phyloP scores from a whole-genome alignment of 1,140 invertebrate genomes.

The Melipona quadrifasciata region DNA sequence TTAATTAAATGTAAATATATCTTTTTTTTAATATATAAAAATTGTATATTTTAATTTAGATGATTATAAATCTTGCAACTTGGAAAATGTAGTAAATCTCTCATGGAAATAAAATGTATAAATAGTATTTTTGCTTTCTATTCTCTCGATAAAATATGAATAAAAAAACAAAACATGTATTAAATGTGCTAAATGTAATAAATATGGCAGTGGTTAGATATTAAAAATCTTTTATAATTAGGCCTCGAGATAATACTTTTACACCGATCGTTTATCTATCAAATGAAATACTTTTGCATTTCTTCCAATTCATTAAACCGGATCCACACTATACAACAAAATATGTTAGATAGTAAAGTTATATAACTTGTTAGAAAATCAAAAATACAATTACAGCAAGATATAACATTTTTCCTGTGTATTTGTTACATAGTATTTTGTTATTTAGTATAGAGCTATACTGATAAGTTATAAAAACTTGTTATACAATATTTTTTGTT shows the following conservation, averaged over 20 bases:
- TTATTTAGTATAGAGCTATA: too few species aligned
- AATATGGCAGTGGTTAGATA: conserved; percentile 57
- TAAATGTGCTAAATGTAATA: conserved; percentile 17
- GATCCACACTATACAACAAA: too few species aligned
- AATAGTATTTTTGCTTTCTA: conserved; percentile 6
- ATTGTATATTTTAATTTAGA: conserved; percentile 19
- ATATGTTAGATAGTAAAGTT: too few species aligned
- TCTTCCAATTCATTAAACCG: not conserved
- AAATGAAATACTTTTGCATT: conserved; percentile 18
- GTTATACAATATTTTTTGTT: too few species aligned
- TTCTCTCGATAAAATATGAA: conserved; percentile 22
- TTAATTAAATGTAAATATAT: conserved; percentile 45
- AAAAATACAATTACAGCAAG: too few species aligned
- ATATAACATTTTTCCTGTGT: too few species aligned
- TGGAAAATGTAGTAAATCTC: conserved; percentile 26
- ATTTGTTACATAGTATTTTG: too few species aligned
- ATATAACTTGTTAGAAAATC: too few species aligned
- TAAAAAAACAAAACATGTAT: conserved; percentile 15
- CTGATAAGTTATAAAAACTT: too few species aligned
- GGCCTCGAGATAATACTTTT: conserved; percentile 32
- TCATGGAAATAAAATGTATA: conserved; percentile 22
- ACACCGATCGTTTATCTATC: not conserved
- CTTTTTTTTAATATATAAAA: conserved; percentile 44
- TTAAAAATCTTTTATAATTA: conserved; percentile 32
- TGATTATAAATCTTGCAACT: conserved; percentile 32